Base-by-base conservation (phyloP, 2,888 invertebrate genomes). In the Cyaniris semiargus region DNA sequence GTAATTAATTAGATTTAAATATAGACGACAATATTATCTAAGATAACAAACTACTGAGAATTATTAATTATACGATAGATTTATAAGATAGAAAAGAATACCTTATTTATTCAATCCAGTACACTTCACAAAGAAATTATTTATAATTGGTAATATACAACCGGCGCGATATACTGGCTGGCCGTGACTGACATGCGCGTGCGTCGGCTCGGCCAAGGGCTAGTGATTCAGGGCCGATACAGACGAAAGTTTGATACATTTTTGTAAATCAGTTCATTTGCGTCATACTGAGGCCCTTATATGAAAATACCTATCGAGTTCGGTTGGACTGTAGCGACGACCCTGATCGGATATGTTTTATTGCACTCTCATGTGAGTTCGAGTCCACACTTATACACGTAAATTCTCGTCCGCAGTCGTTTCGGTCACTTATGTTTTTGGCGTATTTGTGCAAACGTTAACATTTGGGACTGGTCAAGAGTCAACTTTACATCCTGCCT, bases 151-250 rank as follows among this genome's bases (percentile, higher is more conserved):
- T 18, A 31, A 70, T 34, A 18, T 70, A 70, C 34, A 34, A 31
- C 70, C 70, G n/a, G n/a, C 70, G 34, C 1, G 34, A 1, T 34
- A 34, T 31, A n/a, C 18, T 70, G 70, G 18, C n/a, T 70, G 70
- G 27, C 70, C 70, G 70, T 74, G 74, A 74, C 74, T 74, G 74
- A 23, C 23, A 74, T 74, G 74, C 70, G 70, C 70, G 34, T 34
- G n/a, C 70, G 31, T 15, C 70, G 70, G 6, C 27, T 31, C 13
- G 15, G 34, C 31, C 70, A 34, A 70, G 18, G n/a, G 34, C n/a
- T 34, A 27, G 4, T 34, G 31, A 18, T n/a, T 70, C 70, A 70
- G 18, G 70, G 70, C 8, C n/a, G n/a, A 34, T 13, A 60, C 23
- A 23, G 1, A 34, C 8, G 1, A 70, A 34, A 27, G 23, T 60